Conservation (phyloP, 2,888 invertebrate species). For the Polymixis flavicincta region DNA sequence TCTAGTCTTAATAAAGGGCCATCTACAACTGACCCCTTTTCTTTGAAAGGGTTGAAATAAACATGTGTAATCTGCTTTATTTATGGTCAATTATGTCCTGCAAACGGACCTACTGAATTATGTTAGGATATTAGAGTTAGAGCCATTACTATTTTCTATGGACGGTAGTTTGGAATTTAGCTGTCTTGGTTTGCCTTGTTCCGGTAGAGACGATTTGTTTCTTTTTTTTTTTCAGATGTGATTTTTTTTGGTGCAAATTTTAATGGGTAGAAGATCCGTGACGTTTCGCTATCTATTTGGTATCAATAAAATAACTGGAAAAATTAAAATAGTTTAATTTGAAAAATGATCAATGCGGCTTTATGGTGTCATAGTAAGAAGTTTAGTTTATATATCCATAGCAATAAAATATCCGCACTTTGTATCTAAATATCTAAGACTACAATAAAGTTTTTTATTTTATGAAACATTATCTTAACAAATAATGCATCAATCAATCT, state of each 20-base stretch:
- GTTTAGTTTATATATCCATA: too few relatives aligned
- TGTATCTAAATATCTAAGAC: neutral
- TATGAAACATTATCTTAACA: too few relatives aligned
- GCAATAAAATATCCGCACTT: neutral
- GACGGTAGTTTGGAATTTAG: conserved; percentile 78
- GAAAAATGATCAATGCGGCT: neutral
- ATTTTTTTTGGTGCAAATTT: neutral
- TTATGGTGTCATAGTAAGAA: too few relatives aligned
- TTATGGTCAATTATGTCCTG: conserved; percentile 89
- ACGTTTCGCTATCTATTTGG: too few relatives aligned
- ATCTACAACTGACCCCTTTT: conserved; percentile 70
- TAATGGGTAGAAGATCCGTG: neutral
- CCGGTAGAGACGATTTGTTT: conserved; percentile 57
- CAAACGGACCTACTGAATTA: conserved; percentile 80
- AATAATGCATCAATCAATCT: neutral
- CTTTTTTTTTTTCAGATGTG: neutral
- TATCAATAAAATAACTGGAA: neutral
- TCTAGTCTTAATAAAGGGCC: conserved; percentile 57
- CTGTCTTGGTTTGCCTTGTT: conserved; percentile 71
- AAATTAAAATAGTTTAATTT: neutral
- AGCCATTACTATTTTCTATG: conserved; percentile 77
- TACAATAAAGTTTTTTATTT: too few relatives aligned
- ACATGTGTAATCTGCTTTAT: conserved; percentile 87
- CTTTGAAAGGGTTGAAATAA: conserved; percentile 77
- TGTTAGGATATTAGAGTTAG: conserved; percentile 79